Evolutionary conservation across 64 coral and sea anemone species (phyloP).

Genomic region (Montipora foliosa): DNA sequence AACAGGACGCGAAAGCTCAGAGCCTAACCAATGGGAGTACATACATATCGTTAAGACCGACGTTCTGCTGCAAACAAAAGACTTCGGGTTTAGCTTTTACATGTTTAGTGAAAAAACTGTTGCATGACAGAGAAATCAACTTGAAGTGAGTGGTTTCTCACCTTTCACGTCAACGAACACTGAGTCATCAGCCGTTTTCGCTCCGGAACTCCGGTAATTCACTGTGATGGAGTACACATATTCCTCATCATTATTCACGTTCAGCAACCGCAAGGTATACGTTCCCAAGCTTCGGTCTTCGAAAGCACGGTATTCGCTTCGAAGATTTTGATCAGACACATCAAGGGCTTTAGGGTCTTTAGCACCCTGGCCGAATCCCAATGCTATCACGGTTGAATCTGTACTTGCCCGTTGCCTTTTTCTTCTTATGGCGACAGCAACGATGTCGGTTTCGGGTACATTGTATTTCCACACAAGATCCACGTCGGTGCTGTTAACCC

Average conservation of each 20-base stretch:
- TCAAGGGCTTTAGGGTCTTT: neutral
- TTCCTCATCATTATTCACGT: neutral
- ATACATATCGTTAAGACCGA: too few species aligned
- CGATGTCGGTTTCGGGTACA: too few species aligned
- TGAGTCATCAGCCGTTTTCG: neutral
- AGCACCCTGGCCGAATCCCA: neutral
- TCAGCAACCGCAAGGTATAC: neutral
- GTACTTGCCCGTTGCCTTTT: neutral
- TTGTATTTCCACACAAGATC: neutral
- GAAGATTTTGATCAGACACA: neutral
- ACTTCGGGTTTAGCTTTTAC: too few species aligned
- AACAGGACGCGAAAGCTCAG: too few species aligned
- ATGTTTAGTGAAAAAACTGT: too few species aligned
- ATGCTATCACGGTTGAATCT: neutral
- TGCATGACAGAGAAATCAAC: too few species aligned
- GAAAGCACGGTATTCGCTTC: neutral
- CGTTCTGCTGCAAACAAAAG: too few species aligned
- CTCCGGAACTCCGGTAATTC: fast-evolving
- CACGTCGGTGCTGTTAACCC: neutral
- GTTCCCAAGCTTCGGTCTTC: too few species aligned
- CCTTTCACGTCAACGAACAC: neutral
- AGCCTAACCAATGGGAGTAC: too few species aligned
- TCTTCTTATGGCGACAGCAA: neutral
- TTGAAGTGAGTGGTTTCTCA: neutral
- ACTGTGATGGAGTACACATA: neutral